Conservation (phyloP, 2,888 invertebrate genomes). For the Catocala fraxini region DNA sequence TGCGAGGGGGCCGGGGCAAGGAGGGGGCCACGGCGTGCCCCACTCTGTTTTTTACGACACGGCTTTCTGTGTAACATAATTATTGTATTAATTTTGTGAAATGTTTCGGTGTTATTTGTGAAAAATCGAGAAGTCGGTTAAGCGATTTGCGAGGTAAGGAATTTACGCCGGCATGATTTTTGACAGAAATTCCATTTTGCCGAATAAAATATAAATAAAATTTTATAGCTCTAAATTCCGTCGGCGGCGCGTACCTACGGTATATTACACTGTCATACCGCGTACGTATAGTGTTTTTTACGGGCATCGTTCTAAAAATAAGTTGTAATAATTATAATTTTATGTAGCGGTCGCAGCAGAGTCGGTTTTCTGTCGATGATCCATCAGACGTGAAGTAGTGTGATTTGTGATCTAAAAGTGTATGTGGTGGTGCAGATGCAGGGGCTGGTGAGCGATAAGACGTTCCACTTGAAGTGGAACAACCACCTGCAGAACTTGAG, state of each 20-base stretch:
- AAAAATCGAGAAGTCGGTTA: slow-evolving; percentile 84
- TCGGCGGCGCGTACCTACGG: slow-evolving; percentile 86
- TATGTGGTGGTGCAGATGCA: slow-evolving; percentile 86
- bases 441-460: slow-evolving; percentile 89
- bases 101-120: slow-evolving; percentile 87
- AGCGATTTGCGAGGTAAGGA: slow-evolving; percentile 82
- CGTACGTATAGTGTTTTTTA: slow-evolving; percentile 88
- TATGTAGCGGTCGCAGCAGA: slow-evolving; percentile 86
- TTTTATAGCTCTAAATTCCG: slow-evolving; percentile 84
- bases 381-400: slow-evolving; percentile 77
- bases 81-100: slow-evolving; percentile 88
- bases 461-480: slow-evolving; percentile 91
- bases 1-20: slow-evolving; percentile 86
- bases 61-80: slow-evolving; percentile 88
- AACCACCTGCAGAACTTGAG: slow-evolving; percentile 92
- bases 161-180: slow-evolving; percentile 69
- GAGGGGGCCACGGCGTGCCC: slow-evolving; percentile 88
- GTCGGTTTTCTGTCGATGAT: slow-evolving; percentile 84
- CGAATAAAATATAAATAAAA: slow-evolving; percentile 80
- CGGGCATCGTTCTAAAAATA: slow-evolving; percentile 88
- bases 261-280: slow-evolving; percentile 87
- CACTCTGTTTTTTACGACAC: slow-evolving; percentile 88
- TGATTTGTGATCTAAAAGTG: slow-evolving; percentile 78
- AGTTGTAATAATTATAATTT: slow-evolving; percentile 88
- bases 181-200: slow-evolving; percentile 70